Percentiles rank a stretch among this genome's conserved stretches.
Conservation (phyloP, 2,113 vertebrate genomes). For the Cochlearius cochlearius region DNA sequence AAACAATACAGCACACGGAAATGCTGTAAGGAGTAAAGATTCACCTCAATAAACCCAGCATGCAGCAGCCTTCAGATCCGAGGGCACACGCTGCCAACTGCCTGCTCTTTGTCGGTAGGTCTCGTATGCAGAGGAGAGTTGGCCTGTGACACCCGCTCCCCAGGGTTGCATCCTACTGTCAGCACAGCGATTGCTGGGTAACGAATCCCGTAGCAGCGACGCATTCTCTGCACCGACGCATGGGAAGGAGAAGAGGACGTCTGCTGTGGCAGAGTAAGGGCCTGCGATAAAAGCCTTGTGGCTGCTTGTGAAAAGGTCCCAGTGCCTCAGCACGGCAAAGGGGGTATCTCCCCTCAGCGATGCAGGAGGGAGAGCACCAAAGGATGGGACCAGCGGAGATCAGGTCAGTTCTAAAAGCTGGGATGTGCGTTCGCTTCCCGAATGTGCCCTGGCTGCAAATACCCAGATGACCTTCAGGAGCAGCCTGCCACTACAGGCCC, state of each 20-base stretch:
- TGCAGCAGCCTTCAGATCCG: too few relatives aligned
- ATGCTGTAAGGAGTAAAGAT: neutral
- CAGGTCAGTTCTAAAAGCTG: neutral
- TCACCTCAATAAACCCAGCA: neutral
- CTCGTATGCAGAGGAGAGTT: fast-evolving
- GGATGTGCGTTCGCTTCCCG: neutral
- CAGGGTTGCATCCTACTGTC: neutral
- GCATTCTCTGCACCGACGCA: neutral
- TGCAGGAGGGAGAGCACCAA: neutral
- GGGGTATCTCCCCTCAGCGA: neutral
- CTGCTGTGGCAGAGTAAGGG: neutral
- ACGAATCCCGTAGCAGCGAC: neutral
- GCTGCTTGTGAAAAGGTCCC: neutral
- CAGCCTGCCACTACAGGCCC: neutral
- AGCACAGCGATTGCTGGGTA: neutral
- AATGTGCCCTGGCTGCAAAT: neutral
- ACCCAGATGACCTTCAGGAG: neutral
- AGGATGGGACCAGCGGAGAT: neutral
- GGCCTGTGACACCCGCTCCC: neutral
- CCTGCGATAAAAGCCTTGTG: neutral
- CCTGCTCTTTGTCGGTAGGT: neutral
- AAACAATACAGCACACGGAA: neutral
- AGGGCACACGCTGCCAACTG: neutral
- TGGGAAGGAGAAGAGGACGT: neutral
- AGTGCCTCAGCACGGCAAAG: neutral